Percentiles rank a stretch among this genome's conserved stretches.
These are phyloP conservation scores for Eciton burchellii DNA, from an alignment of 1,140 invertebrate species.

Conservation along the genomic window DNA sequence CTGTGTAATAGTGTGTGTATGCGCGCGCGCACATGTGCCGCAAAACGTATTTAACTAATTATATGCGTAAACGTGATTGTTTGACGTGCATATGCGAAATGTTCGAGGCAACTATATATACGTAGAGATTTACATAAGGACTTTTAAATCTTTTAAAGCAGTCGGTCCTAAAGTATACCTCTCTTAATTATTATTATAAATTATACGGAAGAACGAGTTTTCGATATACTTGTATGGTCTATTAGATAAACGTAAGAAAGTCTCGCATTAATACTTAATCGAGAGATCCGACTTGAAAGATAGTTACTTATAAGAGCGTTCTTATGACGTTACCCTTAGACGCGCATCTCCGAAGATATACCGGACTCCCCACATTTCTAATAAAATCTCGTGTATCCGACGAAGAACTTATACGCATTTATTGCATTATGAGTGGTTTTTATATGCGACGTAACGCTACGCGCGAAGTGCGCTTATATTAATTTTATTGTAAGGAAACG, in stretches of 20 bases:
- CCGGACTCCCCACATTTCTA: slow-evolving; percentile 10
- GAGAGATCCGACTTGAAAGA: background rate
- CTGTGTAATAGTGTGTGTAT: background rate
- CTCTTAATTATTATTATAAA: slow-evolving; percentile 27
- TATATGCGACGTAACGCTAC: background rate
- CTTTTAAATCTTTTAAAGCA: background rate
- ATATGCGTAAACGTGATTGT: slow-evolving; percentile 1
- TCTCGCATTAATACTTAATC: slow-evolving; percentile 53
- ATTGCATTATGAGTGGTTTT: slow-evolving; percentile 10
- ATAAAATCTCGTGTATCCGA: slow-evolving; percentile 25
- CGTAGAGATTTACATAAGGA: slow-evolving; percentile 1
- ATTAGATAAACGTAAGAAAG: slow-evolving; percentile 49
- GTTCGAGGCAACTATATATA: background rate
- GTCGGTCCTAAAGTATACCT: slow-evolving; percentile 40
- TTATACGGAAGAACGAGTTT: background rate
- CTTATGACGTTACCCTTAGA: slow-evolving; percentile 57
- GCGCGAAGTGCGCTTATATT: background rate
- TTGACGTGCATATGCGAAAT: background rate
- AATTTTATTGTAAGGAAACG: background rate
- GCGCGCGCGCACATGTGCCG: background rate
- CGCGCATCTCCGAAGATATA: background rate
- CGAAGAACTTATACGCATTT: slow-evolving; percentile 42
- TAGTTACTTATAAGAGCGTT: slow-evolving; percentile 49
- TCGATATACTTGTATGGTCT: slow-evolving; percentile 35
- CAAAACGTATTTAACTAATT: slow-evolving; percentile 14